These are phyloP conservation scores for Melieria crassipennis DNA, from an alignment of 2,888 invertebrate species.

Conservation along the genomic window DNA sequence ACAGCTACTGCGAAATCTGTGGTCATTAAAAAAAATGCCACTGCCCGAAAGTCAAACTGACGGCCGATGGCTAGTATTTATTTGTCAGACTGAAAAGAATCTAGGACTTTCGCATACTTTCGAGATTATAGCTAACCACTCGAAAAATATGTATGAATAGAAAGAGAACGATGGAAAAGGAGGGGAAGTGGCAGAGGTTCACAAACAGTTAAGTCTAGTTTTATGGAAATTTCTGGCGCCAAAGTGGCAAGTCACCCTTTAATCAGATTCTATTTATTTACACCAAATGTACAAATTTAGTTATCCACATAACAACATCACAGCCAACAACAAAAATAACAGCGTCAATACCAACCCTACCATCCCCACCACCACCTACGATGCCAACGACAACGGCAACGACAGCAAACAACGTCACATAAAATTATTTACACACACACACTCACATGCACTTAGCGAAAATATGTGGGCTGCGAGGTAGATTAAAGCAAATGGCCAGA, in stretches of 20 bases:
- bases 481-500: no score
- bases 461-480: not conserved
- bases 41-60: no score
- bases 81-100: no score
- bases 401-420: slow-evolving; percentile 21
- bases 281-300: slow-evolving; percentile 59
- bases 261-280: slow-evolving; percentile 61
- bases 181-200: slow-evolving; percentile 9
- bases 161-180: not conserved
- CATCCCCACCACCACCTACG: slow-evolving; percentile 15
- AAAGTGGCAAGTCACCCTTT: slow-evolving; percentile 54
- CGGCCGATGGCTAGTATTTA: no score
- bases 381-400: not conserved
- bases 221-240: slow-evolving; percentile 55
- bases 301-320: slow-evolving; percentile 39
- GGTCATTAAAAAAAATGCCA: no score
- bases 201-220: slow-evolving; percentile 25
- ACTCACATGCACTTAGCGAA: not conserved
- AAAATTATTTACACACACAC: slow-evolving; percentile 6
- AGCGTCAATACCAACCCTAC: no score
- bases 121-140: no score
- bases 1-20: no score
- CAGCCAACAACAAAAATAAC: no score
- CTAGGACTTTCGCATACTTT: no score
- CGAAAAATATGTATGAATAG: not conserved